phyloP scores from a whole-genome alignment of 2,888 invertebrate species.

The Phyto melanocephala region DNA sequence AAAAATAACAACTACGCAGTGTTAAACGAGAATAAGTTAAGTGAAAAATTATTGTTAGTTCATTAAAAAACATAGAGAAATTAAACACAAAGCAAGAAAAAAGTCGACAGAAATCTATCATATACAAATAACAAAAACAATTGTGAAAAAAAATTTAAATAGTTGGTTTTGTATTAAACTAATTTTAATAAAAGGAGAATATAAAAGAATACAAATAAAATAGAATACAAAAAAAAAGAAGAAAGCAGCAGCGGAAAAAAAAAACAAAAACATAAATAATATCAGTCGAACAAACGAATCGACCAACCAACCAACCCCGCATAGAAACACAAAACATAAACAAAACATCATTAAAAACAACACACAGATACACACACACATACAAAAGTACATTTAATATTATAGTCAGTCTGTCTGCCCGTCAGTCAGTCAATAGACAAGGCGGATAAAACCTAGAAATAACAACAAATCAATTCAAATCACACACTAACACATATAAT shows the following conservation, averaged over 20 bases:
- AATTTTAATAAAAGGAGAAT: conserved; percentile 20
- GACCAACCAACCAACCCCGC: not conserved
- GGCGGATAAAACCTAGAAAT: not conserved
- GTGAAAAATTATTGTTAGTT: not conserved
- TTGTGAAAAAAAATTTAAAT: not conserved
- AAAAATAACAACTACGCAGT: not conserved
- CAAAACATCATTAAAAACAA: not conserved
- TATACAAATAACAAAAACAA: conserved; percentile 37
- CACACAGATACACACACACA: not conserved
- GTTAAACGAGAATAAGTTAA: not conserved
- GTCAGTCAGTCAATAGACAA: not conserved
- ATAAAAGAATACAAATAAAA: not conserved
- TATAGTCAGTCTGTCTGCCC: not conserved
- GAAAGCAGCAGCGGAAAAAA: not conserved
- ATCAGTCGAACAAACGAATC: not conserved
- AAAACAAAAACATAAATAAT: not conserved
- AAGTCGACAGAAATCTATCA: not conserved
- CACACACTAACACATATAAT: conserved; percentile 27
- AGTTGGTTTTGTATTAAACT: conserved; percentile 18
- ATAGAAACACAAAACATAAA: conserved; percentile 38
- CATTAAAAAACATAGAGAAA: not conserved
- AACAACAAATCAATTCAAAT: not conserved
- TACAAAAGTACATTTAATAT: not conserved
- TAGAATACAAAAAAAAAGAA: conserved; percentile 10
- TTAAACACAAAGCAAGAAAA: not conserved